Base-by-base conservation (phyloP, 2,888 invertebrate species). In the Disparrhopalites patrizii region DNA sequence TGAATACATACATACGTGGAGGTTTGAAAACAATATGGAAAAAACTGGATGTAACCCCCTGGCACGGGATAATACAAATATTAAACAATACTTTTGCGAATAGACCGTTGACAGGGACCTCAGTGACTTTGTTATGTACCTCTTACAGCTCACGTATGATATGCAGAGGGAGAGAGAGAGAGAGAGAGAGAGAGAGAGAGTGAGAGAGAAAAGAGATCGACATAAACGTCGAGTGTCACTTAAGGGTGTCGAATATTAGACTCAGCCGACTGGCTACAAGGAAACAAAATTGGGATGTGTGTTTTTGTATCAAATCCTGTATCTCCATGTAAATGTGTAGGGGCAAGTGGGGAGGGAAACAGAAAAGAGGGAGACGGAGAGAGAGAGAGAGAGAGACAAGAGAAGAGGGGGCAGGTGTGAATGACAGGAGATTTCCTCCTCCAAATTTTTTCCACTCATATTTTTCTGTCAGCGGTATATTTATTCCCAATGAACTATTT, bases 401-500 rank as follows among this genome's bases (percentile, higher is more conserved):
- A 52, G 51, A 66, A 50, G 33, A 38, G 50, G 70, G 65, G 69
- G 70, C 74, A 74, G 74, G 74, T 74, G 74, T 74, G 70, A 72
- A 73, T 74, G 74, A 74, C 72, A 71, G 63, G 51, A 38, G 69
- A 70, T 71, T 70, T 69, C 68, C 67, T 73, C 71, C 70, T 70
- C 66, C 68, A 68, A 69, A 71, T 65, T 70, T 58, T 70, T 70
- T 68, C 68, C 69, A 69, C 66, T 68, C 67, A 65, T 66, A 68
- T 70, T 68, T 70, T 70, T 62, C 69, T 72, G 71, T 70, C 68
- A 68, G 67, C 57, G 27, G 25, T 57, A 64, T 66, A 61, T 65
- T 61, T 56, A 66, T 61, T 65, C 66, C n/a, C 18, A 10, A 36
- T 36, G 36, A 36, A 36, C 36, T 36, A 7, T 10, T n/a, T n/a